These are phyloP conservation scores for Scaptomyza flava DNA, from an alignment of 2,888 invertebrate species.

Conservation along the genomic window DNA sequence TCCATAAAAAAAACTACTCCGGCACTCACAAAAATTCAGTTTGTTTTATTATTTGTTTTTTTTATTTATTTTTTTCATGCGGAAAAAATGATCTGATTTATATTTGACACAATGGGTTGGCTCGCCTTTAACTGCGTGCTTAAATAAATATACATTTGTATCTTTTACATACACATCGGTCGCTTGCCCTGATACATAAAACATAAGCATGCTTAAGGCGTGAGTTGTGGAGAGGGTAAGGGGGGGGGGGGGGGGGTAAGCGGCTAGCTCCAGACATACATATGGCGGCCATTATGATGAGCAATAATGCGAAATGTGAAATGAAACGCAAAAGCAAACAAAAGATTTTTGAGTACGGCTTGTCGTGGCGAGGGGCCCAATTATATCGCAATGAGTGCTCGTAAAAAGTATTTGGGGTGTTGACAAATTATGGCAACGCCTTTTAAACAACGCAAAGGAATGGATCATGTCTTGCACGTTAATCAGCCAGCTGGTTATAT, in stretches of 20 bases:
- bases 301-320: constrained; percentile 68
- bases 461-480: constrained; percentile 59
- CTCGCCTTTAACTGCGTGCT: constrained; percentile 36
- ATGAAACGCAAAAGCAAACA: constrained; percentile 44
- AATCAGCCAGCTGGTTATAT: constrained; percentile 35
- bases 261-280: constrained; percentile 29
- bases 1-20: not conserved
- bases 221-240: not conserved
- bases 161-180: not conserved
- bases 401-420: constrained; percentile 82
- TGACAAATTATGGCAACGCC: constrained; percentile 83
- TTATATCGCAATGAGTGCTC: constrained; percentile 78
- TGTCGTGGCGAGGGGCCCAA: constrained; percentile 51
- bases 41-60: constrained; percentile 7
- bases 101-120: constrained; percentile 79
- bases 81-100: constrained; percentile 80
- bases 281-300: constrained; percentile 75
- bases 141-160: constrained; percentile 31
- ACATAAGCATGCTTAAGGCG: constrained; percentile 63
- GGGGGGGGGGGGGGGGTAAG: not conserved
- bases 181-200: constrained; percentile 74
- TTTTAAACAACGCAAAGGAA: constrained; percentile 32
- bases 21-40: constrained; percentile 20
- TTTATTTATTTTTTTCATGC: constrained; percentile 29
- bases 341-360: constrained; percentile 31